These are phyloP conservation scores for Aethes cnicana DNA, from an alignment of 2,888 invertebrate species.

Conservation along the genomic window DNA sequence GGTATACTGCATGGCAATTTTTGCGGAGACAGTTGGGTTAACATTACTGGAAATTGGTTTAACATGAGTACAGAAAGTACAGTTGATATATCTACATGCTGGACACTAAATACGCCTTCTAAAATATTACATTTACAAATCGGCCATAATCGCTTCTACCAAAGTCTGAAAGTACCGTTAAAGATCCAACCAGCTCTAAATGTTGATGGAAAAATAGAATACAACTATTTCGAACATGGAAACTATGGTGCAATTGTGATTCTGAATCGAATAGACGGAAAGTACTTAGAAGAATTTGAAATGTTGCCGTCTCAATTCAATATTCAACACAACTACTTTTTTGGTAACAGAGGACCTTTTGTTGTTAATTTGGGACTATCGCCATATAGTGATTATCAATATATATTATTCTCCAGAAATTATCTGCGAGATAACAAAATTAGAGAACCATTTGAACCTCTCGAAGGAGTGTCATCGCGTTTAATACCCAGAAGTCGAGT, in stretches of 20 bases:
- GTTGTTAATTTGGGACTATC: conserved; percentile 94
- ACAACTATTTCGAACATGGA: conserved; percentile 94
- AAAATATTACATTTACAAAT: conserved; percentile 86
- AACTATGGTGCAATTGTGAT: conserved; percentile 91
- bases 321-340: conserved; percentile 94
- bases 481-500: conserved; percentile 95
- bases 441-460: conserved; percentile 90
- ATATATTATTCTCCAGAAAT: conserved; percentile 92
- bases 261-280: conserved; percentile 86
- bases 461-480: conserved; percentile 84
- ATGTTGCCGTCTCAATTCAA: conserved; percentile 86
- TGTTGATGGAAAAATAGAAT: conserved; percentile 89
- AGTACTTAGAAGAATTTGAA: conserved; percentile 90
- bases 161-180: conserved; percentile 88
- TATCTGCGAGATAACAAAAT: conserved; percentile 93
- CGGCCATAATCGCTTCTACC: conserved; percentile 92
- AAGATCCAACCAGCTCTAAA: conserved; percentile 92
- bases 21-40: conserved; percentile 92
- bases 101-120: conserved; percentile 81
- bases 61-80: conserved; percentile 90
- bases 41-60: conserved; percentile 96
- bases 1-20: conserved; percentile 97
- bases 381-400: conserved; percentile 92
- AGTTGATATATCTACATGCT: conserved; percentile 92
- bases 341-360: conserved; percentile 93